Base-by-base conservation (phyloP, 1,140 invertebrate species). In the Drosophila malerkotliana region DNA sequence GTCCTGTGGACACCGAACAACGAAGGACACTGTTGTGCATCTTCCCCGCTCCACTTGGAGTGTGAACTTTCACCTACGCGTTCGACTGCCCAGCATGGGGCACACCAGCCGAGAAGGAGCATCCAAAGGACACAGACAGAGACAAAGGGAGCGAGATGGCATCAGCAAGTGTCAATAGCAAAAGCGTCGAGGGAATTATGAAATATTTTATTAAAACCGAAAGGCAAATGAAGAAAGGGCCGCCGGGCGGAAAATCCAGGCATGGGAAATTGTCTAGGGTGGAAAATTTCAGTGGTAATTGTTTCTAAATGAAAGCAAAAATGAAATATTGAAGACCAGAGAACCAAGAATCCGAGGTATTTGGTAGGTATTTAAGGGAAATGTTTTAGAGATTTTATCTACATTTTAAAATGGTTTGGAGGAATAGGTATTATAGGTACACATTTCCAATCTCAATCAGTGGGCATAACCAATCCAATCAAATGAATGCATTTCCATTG, bases 201-300 rank as follows among this genome's bases (percentile, higher is more conserved):
- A 85, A 85, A 85, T 85, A 87, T 85, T 85, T 85, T 85, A 85
- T 85, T 85, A 85, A 85, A 85, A 85, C 69, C 77, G 82, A 85
- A 69, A 75, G 78, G 57, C 66, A 78, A 81, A 67, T 66, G 63
- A 53, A 60, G 60, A 21, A 21, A 15, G 32, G 48, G 34, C 18
- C 45, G 28, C 5, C 24, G 26, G 15, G 10, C 15, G 15, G 30
- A 24, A n/a, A 24, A 8, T 44, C 18, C 4, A 21, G 58, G 15
- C 32, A 45, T 21, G 59, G 39, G 54, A 51, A 49, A 69, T 48
- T 52, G 45, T 63, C 63, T 64, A 37, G 55, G 71, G 51, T 68
- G 39, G 51, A 39, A 67, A 68, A 39, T 39, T 18, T 39, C 21
- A 12, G 10, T 69, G 41, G 66, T 69, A 69, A 69, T 69, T 69